A percentile compares a stretch with the other conserved stretches of the same genome.
These are phyloP conservation scores for Galaxea fascicularis DNA, from an alignment of 92 coral and sea anemone genomes.

Conservation along the genomic window DNA sequence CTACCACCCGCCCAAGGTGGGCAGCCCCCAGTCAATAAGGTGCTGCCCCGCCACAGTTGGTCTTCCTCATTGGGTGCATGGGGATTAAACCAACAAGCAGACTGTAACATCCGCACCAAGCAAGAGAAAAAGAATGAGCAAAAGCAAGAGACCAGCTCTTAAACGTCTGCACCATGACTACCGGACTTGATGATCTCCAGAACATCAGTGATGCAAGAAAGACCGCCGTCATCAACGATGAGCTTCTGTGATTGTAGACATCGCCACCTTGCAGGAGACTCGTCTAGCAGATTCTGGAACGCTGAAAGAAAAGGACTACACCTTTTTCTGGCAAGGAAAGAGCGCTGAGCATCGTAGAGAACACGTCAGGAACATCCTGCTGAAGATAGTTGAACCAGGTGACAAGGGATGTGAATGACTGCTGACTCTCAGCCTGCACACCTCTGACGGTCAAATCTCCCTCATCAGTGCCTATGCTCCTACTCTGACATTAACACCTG, in stretches of 20 bases:
- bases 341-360: conserved; percentile 27
- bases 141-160: too few relatives aligned
- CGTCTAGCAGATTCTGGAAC: conserved; percentile 36
- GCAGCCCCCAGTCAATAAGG: conserved; percentile 72
- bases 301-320: conserved; percentile 23
- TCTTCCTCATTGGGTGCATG: conserved; percentile 56
- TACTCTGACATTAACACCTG: too few relatives aligned
- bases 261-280: conserved; percentile 61
- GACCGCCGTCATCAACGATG: conserved; percentile 41
- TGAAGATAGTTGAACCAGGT: background rate
- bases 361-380: conserved; percentile 46
- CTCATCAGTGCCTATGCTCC: conserved; percentile 40
- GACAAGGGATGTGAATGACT: conserved; percentile 22
- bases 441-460: conserved; percentile 5
- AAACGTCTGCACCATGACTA: too few relatives aligned
- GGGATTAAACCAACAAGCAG: conserved; percentile 30
- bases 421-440: conserved; percentile 23
- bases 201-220: conserved; percentile 22
- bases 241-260: conserved; percentile 41
- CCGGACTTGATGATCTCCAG: too few relatives aligned
- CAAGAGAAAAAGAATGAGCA: too few relatives aligned
- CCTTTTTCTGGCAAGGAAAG: conserved; percentile 58
- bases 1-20: conserved; percentile 69
- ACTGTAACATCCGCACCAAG: conserved; percentile 22
- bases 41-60: conserved; percentile 59